Evolutionary conservation across 2,888 invertebrate genomes (phyloP).

Genomic region (Cyclophora punctaria): DNA sequence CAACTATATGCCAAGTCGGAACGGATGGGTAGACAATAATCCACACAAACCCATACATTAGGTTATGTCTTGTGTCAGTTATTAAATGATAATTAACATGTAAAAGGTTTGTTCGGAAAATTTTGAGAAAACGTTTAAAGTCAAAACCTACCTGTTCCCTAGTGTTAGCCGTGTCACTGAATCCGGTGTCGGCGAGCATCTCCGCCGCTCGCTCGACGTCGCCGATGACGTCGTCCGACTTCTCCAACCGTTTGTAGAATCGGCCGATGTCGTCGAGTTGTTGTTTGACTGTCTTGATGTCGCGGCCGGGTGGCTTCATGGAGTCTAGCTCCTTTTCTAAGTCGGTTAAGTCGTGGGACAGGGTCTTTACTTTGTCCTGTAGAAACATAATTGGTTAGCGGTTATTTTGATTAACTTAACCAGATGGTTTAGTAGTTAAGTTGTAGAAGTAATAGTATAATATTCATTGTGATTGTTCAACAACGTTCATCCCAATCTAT

Average conservation of each 20-base stretch:
- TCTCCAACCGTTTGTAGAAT: conserved; percentile 80
- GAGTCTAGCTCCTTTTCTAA: conserved; percentile 89
- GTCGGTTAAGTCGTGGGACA: conserved; percentile 84
- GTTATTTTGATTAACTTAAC: no score
- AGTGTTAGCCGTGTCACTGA: conserved; percentile 86
- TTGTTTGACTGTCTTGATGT: conserved; percentile 86
- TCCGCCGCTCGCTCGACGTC: conserved; percentile 84
- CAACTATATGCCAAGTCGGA: no score
- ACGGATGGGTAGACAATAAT: no score
- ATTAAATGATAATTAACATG: no score
- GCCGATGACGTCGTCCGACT: conserved; percentile 78
- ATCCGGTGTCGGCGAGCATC: conserved; percentile 87
- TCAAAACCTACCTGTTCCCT: conserved; percentile 79
- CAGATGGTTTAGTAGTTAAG: no score
- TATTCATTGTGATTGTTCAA: no score
- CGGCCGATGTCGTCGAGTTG: conserved; percentile 88
- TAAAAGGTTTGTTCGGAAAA: no score
- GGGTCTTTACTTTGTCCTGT: conserved; percentile 85
- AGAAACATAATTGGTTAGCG: not conserved
- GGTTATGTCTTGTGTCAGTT: no score
- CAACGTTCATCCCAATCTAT: no score
- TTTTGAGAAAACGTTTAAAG: not conserved
- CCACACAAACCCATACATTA: no score
- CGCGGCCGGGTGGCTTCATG: conserved; percentile 91
- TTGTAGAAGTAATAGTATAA: no score